Evolutionary conservation across 1,140 invertebrate genomes (phyloP), one percentile per base, ranked within the genome.

Genomic region (Drosophila insularis): DNA sequence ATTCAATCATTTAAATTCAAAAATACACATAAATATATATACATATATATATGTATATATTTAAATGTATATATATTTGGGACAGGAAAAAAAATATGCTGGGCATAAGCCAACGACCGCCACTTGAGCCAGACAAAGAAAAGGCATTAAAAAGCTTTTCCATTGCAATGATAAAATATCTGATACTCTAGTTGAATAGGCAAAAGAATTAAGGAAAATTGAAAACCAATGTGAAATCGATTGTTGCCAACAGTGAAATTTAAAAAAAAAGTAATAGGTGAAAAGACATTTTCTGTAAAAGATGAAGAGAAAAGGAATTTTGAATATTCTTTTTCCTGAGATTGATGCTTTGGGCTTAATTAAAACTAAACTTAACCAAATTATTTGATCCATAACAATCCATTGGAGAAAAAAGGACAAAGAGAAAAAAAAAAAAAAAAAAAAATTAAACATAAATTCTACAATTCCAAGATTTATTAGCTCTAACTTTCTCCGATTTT

Each of bases 1-100:
- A 85, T 86, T 85, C 81, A 86, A 86, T 85, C 78, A 86, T 85
- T 85, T 86, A 81, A 81, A 87, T 87, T 81, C 75, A 73, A 79
- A 86, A 81, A 86, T 81, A 76, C 68, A 86, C 78, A 78, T 77
- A 80, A 84, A 85, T 80, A 80, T 73, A 80, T 43, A 77, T 64
- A 69, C 66, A 68, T 63, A 65, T 64, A 79, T 40, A 40, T 65
- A 59, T 40, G 35, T 65, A 59, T 37, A 68, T 31, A 60, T 31
- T 43, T 63, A 63, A 17, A 61, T 63, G n/a, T 54, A 63, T 60
- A 43, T 23, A 53, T 19, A 40, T 2, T 19, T 13, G 40, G 23
- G 71, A 14, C 31, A 17, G 50, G 60, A 31, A 17, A 37, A 39
- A 4, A 62, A 58, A 68, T 68, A 76, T 53, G 75, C 63, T 75